phyloP scores from a whole-genome alignment of 2,888 invertebrate genomes.

The Xestoiulus laeticollis region DNA sequence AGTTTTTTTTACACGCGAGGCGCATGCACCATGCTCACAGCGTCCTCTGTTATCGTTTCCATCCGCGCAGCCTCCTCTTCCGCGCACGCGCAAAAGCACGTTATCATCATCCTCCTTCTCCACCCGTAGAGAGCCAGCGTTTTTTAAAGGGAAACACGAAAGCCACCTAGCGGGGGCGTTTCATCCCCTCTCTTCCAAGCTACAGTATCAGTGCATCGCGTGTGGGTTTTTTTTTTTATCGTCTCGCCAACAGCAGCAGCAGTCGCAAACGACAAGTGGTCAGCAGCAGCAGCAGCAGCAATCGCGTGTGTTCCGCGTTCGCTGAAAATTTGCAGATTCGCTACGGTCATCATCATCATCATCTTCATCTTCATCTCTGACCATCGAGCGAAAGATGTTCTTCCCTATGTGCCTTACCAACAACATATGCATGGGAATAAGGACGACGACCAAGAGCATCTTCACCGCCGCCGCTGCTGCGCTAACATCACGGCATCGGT shows the following conservation, averaged over 20 bases:
- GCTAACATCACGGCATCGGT: background rate
- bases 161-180: constrained; percentile 34
- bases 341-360: background rate
- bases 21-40: background rate
- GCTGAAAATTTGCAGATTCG: background rate
- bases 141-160: background rate
- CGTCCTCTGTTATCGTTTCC: background rate
- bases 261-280: background rate
- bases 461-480: background rate
- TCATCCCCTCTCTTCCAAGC: background rate
- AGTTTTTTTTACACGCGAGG: too few relatives aligned
- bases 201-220: background rate
- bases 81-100: background rate
- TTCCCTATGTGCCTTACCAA: background rate
- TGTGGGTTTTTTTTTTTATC: background rate
- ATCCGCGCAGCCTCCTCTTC: background rate
- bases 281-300: background rate
- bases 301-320: background rate
- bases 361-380: background rate
- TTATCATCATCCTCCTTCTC: background rate
- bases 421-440: background rate
- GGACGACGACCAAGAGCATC: background rate
- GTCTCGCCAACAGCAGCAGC: background rate
- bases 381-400: background rate
- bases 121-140: background rate